Percentiles rank a stretch among this genome's conserved stretches.
These are phyloP conservation scores for Rhinolophus ferrumequinum DNA, from an alignment of 2,113 vertebrate species.

Conservation along the genomic window DNA sequence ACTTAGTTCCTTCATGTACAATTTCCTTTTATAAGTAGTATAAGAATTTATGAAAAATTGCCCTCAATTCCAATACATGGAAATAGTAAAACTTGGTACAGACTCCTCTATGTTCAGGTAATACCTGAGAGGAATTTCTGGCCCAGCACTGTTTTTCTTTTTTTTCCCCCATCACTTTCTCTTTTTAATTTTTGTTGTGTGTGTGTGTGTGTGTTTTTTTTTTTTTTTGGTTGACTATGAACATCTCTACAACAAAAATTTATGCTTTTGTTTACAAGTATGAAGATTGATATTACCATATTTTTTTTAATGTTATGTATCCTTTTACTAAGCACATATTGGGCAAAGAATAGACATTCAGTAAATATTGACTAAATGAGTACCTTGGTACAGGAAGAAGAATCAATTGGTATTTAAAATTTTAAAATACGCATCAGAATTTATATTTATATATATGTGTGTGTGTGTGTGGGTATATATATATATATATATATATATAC, in stretches of 20 bases:
- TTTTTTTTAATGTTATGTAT: background rate
- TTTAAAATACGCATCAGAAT: background rate
- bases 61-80: background rate
- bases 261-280: background rate
- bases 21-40: background rate
- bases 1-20: background rate
- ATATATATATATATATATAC: too few relatives aligned
- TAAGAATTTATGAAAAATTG: background rate
- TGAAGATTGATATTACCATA: background rate
- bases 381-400: background rate
- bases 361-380: background rate
- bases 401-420: background rate
- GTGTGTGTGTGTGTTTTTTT: too few relatives aligned
- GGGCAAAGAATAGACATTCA: background rate
- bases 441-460: background rate
- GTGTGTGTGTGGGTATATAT: too few relatives aligned
- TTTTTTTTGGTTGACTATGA: background rate
- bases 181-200: background rate
- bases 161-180: background rate
- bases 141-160: background rate
- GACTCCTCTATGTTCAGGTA: background rate
- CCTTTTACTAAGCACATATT: background rate
- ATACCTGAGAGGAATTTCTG: background rate
- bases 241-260: background rate
- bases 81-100: background rate